Base-by-base conservation (phyloP, 1,140 invertebrate species). In the Euglossa dilemma region DNA sequence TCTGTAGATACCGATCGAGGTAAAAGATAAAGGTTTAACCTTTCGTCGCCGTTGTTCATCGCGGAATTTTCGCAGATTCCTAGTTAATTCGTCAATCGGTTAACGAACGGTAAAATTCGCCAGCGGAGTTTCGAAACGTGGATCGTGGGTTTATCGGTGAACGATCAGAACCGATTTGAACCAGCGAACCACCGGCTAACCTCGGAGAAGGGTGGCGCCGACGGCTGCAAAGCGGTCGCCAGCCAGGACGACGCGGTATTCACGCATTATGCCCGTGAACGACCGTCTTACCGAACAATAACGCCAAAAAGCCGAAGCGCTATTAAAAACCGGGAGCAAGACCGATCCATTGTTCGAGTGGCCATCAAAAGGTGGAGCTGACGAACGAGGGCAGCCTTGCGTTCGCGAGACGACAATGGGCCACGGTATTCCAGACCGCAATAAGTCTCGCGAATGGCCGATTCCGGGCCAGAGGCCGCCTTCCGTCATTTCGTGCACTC, bases 261-360 rank as follows among this genome's bases (percentile, higher is more conserved):
- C 25, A 54, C 69, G 69, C 50, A 20, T 52, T 23, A 71, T 54
- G 69, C n/a, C 20, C 28, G 14, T 54, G n/a, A 54, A 52, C 69
- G 50, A 23, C 9, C 28, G 25, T 71, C 50, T 54, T 71, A 23
- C 8, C 11, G 25, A 71, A 54, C 69, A 71, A 52, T 71, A 36
- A 54, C 50, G n/a, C 45, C n/a, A 25, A 25, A 73, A 57, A 73
- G 54, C 23, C 43, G 0, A 43, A n/a, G 20, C 14, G 5, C 54
- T 11, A 43, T 73, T 73, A 56, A 73, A 72, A 54, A 56, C 12
- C 20, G 12, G 2, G 36, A 16, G n/a, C 28, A 54, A 56, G 54
- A 18, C 75, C 20, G 47, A 45, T 66, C 43, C 28, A 70, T 79
- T 57, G 64, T 70, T 79, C 54, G 36, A 79, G 66, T 25, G 47